Evolutionary conservation across 2,113 vertebrate genomes (phyloP).

Genomic region (Silurus meridionalis): DNA sequence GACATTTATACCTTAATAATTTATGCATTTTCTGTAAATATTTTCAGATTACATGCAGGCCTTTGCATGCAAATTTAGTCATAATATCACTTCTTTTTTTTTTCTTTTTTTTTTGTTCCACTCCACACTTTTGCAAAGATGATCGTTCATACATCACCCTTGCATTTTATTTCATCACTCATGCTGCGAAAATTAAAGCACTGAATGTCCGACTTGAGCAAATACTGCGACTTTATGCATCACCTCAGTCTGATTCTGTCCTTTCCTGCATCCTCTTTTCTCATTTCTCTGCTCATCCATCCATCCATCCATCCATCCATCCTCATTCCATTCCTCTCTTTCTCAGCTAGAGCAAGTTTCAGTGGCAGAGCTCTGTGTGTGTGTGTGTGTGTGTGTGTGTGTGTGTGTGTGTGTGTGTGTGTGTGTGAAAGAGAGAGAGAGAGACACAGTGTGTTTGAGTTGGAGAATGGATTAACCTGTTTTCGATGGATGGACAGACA

Average conservation of each 20-base stretch:
- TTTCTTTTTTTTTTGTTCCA: not conserved
- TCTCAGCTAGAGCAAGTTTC: slow-evolving; percentile 32
- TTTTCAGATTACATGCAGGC: not conserved
- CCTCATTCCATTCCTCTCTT: not conserved
- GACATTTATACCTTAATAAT: not conserved
- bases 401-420: slow-evolving; percentile 55
- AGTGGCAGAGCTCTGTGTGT: slow-evolving; percentile 58
- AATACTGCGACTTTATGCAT: not conserved
- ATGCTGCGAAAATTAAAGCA: not conserved
- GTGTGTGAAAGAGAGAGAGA: not conserved
- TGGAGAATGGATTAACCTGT: slow-evolving; percentile 45
- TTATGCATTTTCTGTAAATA: not conserved
- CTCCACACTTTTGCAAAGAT: not conserved
- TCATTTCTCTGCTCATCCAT: slow-evolving; percentile 19
- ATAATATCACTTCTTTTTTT: not conserved
- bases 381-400: slow-evolving; percentile 50
- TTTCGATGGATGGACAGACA: slow-evolving; percentile 36
- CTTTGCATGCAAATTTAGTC: not conserved
- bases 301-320: not conserved
- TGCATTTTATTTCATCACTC: not conserved
- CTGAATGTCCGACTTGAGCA: not conserved
- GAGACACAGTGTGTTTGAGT: not conserved
- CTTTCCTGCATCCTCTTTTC: slow-evolving; percentile 27
- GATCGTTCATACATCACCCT: not conserved
- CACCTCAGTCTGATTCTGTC: not conserved